phyloP scores from a whole-genome alignment of 2,888 invertebrate genomes.

The Acanthococcus lagerstroemiae region DNA sequence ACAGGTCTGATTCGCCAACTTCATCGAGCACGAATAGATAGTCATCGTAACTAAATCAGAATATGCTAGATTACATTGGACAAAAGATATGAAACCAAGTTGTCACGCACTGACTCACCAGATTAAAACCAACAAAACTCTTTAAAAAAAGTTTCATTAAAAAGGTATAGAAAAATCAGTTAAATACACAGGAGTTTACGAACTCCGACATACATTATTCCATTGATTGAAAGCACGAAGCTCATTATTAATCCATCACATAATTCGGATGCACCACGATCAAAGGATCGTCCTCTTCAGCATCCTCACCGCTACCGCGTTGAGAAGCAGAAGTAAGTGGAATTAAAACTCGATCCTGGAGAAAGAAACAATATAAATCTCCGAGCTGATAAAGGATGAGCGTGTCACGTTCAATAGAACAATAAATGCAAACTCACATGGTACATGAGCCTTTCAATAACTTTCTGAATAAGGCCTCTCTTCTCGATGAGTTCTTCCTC shows the following conservation, averaged over 20 bases:
- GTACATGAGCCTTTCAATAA: conserved; percentile 81
- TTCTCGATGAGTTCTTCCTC: conserved; percentile 83
- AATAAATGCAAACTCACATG: conserved; percentile 50
- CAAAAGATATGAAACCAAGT: too few relatives aligned
- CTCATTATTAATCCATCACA: too few relatives aligned
- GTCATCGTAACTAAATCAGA: too few relatives aligned
- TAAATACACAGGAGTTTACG: background rate
- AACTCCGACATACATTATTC: too few relatives aligned
- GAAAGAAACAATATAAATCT: background rate
- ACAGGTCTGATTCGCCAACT: too few relatives aligned
- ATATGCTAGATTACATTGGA: too few relatives aligned
- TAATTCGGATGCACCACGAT: conserved; percentile 96
- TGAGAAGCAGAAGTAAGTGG: conserved; percentile 50
- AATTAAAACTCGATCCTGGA: conserved; percentile 43
- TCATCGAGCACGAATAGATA: too few relatives aligned
- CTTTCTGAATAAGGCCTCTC: conserved; percentile 84
- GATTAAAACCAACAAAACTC: too few relatives aligned
- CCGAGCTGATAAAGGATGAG: background rate
- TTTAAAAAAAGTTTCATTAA: too few relatives aligned
- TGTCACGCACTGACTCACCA: too few relatives aligned
- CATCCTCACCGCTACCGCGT: conserved; percentile 45
- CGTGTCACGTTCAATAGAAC: background rate
- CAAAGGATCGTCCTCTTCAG: conserved; percentile 65
- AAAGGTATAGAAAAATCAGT: background rate
- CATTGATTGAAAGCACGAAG: too few relatives aligned